Conservation (phyloP, 2,888 invertebrate genomes). For the Apodemia hepburni region DNA sequence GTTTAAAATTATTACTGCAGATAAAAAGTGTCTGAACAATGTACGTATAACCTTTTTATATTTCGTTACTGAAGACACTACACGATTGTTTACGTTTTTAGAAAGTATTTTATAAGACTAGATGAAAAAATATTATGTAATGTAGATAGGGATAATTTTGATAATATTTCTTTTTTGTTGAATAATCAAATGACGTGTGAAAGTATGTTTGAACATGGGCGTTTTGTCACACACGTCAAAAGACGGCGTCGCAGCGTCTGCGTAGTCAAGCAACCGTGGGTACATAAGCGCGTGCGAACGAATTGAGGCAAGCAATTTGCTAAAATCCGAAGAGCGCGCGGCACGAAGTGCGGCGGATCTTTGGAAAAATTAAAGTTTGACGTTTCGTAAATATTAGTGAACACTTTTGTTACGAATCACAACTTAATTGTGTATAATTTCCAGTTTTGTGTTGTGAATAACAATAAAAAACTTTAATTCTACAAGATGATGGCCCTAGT, state of each 20-base stretch:
- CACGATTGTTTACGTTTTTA: conserved; percentile 38
- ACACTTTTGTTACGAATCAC: conserved; percentile 76
- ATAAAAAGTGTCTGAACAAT: conserved; percentile 67
- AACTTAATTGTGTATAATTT: conserved; percentile 57
- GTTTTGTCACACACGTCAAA: conserved; percentile 29
- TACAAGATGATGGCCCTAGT: conserved; percentile 73
- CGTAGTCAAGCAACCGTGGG: conserved; percentile 56
- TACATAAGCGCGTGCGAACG: conserved; percentile 57
- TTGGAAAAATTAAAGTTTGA: conserved; percentile 62
- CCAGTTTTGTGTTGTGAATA: conserved; percentile 69
- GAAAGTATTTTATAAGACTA: not conserved
- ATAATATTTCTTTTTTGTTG: conserved; percentile 1
- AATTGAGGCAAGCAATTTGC: conserved; percentile 51
- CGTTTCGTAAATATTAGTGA: conserved; percentile 77
- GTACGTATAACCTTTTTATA: conserved; percentile 66
- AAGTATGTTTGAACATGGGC: conserved; percentile 18
- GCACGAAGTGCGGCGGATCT: conserved; percentile 75
- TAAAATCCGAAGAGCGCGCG: conserved; percentile 72
- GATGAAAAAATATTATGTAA: conserved; percentile 15
- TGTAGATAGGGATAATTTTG: conserved; percentile 6
- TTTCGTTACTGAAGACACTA: conserved; percentile 53
- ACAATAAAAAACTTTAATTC: conserved; percentile 42
- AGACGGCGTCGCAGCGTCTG: conserved; percentile 67
- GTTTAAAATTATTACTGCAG: conserved; percentile 76
- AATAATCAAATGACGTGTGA: conserved; percentile 17